Conservation (phyloP, 2,113 vertebrate species). For the Entosphenus tridentatus region DNA sequence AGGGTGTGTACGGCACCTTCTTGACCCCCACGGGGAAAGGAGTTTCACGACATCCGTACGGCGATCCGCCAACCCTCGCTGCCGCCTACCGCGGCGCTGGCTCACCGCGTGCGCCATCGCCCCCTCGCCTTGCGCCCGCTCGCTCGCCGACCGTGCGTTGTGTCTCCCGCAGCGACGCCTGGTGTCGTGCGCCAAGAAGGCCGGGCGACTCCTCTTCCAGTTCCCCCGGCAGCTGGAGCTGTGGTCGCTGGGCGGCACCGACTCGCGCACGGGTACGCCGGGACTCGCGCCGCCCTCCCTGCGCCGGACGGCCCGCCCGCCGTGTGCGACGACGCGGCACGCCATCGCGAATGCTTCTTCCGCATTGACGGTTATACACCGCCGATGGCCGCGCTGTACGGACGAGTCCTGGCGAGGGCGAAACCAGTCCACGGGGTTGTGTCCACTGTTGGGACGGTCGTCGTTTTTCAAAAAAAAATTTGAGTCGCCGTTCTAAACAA, state of each 20-base stretch:
- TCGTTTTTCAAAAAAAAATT: too few relatives aligned
- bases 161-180: constrained; percentile 30
- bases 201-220: constrained; percentile 64
- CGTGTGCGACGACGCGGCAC: background rate
- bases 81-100: too few relatives aligned
- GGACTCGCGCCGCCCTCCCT: too few relatives aligned
- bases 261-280: constrained; percentile 12
- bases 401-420: background rate
- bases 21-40: too few relatives aligned
- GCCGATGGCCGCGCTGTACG: background rate
- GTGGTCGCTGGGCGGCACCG: constrained; percentile 59
- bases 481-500: too few relatives aligned
- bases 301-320: too few relatives aligned
- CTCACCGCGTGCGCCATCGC: background rate
- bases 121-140: background rate
- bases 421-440: background rate
- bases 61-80: too few relatives aligned
- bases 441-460: background rate
- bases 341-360: background rate
- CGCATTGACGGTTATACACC: background rate
- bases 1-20: too few relatives aligned
- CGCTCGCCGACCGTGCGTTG: background rate
- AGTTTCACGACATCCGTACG: too few relatives aligned
- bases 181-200: constrained; percentile 53
- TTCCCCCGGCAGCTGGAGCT: constrained; percentile 61